These are phyloP conservation scores for Unio pictorum DNA, from an alignment of 2,888 invertebrate genomes.

Conservation along the genomic window DNA sequence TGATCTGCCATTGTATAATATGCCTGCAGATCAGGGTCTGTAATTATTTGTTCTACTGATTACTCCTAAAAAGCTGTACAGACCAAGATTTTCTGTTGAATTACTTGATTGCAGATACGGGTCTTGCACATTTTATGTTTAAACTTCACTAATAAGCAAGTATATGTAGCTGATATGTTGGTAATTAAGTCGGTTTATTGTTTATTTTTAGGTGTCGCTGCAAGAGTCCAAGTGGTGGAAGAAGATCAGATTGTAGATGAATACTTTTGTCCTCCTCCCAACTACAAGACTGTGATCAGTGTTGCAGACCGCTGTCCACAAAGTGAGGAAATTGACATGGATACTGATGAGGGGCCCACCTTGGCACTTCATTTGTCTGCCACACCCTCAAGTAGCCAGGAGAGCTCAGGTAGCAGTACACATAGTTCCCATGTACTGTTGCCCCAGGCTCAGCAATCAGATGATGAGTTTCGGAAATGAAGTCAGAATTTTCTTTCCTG, in stretches of 20 bases:
- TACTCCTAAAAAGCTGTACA: too few relatives aligned
- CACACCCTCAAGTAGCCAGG: slow-evolving; percentile 38
- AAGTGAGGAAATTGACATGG: slow-evolving; percentile 28
- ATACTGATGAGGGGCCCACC: slow-evolving; percentile 26
- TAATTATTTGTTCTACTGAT: too few relatives aligned
- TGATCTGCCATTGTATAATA: too few relatives aligned
- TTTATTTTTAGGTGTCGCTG: neutral
- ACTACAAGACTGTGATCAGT: slow-evolving; percentile 30
- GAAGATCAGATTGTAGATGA: neutral
- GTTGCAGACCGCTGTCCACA: slow-evolving; percentile 27
- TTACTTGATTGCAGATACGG: too few relatives aligned
- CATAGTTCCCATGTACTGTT: slow-evolving; percentile 51
- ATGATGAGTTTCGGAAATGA: too few relatives aligned
- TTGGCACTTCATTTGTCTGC: slow-evolving; percentile 27
- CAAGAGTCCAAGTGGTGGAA: neutral
- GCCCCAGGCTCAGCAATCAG: slow-evolving; percentile 5
- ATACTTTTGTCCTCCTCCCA: slow-evolving; percentile 14
- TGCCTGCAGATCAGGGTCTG: too few relatives aligned
- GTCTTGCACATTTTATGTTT: too few relatives aligned
- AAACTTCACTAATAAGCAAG: too few relatives aligned
- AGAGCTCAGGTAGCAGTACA: slow-evolving; percentile 52
- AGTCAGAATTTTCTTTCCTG: too few relatives aligned
- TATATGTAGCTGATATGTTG: too few relatives aligned
- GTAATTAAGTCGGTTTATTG: neutral
- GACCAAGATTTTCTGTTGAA: too few relatives aligned